Percentiles rank a stretch among this genome's conserved stretches.
Conservation (phyloP, 2,113 vertebrate species). For the Theristicus caerulescens region DNA sequence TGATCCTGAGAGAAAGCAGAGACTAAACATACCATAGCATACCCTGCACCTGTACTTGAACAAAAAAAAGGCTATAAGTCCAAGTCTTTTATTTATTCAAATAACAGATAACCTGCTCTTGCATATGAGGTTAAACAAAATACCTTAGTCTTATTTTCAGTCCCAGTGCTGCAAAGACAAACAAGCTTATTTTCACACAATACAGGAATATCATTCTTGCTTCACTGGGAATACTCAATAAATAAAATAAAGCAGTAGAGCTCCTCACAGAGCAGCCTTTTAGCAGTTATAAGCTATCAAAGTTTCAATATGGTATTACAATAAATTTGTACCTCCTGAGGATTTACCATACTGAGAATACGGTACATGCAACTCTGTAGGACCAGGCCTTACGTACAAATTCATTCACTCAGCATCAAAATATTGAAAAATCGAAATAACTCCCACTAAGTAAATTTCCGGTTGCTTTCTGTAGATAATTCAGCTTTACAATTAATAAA, state of each 20-base stretch:
- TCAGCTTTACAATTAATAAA: not conserved
- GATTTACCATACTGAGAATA: not conserved
- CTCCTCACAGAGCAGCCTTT: not conserved
- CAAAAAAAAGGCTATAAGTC: not conserved
- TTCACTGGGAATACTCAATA: not conserved
- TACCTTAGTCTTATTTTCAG: not conserved
- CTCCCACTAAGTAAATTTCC: not conserved
- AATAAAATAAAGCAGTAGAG: not conserved
- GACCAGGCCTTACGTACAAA: not conserved
- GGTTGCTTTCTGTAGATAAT: not conserved
- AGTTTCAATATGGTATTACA: not conserved
- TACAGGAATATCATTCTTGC: not conserved
- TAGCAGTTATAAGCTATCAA: not conserved
- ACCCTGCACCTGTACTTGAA: not conserved
- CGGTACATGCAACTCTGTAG: rapidly evolving
- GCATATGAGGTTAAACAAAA: not conserved
- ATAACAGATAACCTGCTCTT: not conserved
- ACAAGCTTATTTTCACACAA: not conserved
- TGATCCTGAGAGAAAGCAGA: not conserved
- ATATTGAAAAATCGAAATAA: not conserved
- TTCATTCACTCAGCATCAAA: not conserved
- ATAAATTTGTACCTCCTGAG: not conserved
- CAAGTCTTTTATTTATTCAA: not conserved
- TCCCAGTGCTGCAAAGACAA: not conserved
- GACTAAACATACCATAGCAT: not conserved